Percentiles rank a stretch among this genome's conserved stretches.
phyloP scores from a whole-genome alignment of 2,113 vertebrate genomes.

The Cochlearius cochlearius region DNA sequence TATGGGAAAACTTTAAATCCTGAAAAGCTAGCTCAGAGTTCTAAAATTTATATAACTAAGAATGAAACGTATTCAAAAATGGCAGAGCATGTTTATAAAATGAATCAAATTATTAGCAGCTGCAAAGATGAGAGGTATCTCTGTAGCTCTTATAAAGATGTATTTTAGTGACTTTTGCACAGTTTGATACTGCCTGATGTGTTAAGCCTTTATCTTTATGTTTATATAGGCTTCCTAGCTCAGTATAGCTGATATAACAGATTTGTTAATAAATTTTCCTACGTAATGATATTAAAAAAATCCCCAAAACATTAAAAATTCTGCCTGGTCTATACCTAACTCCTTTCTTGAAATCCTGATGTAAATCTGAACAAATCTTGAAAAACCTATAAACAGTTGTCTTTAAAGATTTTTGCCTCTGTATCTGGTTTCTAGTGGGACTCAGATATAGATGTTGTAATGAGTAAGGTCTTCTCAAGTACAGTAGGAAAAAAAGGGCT shows the following conservation, averaged over 20 bases:
- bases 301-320: not conserved
- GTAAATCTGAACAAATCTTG: not conserved
- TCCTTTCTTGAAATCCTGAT: not conserved
- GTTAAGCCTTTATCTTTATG: fast-evolving
- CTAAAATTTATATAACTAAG: not conserved
- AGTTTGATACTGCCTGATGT: not conserved
- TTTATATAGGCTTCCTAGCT: not conserved
- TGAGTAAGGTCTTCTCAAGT: not conserved
- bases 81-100: not conserved
- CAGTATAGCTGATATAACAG: not conserved
- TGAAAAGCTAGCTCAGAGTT: not conserved
- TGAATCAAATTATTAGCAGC: not conserved
- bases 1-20: not conserved
- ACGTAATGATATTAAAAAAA: not conserved
- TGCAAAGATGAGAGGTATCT: not conserved
- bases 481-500: not conserved
- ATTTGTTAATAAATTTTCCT: not conserved
- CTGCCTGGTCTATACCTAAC: not conserved
- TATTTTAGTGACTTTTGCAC: not conserved
- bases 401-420: not conserved
- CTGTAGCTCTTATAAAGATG: not conserved
- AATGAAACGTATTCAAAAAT: not conserved
- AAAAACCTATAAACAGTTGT: not conserved
- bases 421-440: not conserved
- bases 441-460: not conserved